Evolutionary conservation across 2,888 invertebrate genomes (phyloP).

Genomic region (Sphinx pinastri): DNA sequence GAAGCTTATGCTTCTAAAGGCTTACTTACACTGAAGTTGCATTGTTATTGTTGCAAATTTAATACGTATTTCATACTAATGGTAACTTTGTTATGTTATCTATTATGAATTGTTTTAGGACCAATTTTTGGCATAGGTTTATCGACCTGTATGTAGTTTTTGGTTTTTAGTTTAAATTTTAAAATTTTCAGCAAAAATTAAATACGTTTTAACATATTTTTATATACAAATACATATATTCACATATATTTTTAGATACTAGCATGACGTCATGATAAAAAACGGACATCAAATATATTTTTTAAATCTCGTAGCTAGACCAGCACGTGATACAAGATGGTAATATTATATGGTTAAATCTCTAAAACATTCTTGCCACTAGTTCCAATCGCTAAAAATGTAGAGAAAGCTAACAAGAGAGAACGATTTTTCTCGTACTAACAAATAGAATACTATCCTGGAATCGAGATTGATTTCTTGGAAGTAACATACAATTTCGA

Average conservation of each 20-base stretch:
- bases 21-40: constrained; percentile 53
- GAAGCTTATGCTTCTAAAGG: constrained; percentile 62
- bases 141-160: no score
- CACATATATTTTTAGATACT: no score
- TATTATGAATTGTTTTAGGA: neutral
- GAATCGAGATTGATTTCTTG: constrained; percentile 17
- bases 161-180: no score
- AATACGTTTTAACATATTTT: no score
- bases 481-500: constrained; percentile 5
- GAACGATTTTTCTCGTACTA: constrained; percentile 5
- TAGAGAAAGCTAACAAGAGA: neutral
- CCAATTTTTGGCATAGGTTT: neutral
- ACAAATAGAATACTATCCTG: constrained; percentile 16
- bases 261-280: no score
- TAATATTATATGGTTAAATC: no score
- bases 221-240: no score
- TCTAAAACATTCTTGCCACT: neutral
- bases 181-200: no score
- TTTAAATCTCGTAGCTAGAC: no score
- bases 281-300: no score
- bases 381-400: neutral
- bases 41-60: constrained; percentile 44
- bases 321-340: no score
- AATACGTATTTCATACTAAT: constrained; percentile 21
- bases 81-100: constrained; percentile 18